These are phyloP conservation scores for Drosophila kikkawai DNA, from an alignment of 1,140 invertebrate genomes.

Conservation along the genomic window DNA sequence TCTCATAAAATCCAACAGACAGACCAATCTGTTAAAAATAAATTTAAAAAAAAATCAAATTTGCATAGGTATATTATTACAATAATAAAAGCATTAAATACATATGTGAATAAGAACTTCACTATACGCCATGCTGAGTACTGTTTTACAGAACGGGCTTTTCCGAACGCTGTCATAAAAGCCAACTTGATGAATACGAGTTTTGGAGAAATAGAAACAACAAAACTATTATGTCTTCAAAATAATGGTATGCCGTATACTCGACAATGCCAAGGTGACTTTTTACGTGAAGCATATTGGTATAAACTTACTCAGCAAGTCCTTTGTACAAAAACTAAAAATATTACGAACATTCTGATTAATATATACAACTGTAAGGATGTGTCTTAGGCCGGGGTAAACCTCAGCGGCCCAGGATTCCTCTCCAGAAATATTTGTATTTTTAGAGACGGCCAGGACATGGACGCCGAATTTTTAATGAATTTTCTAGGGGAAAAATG, in stretches of 20 bases:
- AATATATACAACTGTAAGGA: slow-evolving; percentile 39
- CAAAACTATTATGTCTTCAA: slow-evolving; percentile 67
- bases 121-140: slow-evolving; percentile 63
- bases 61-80: slow-evolving; percentile 4
- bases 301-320: slow-evolving; percentile 8
- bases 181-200: slow-evolving; percentile 62
- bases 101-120: background rate
- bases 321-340: slow-evolving; percentile 6
- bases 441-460: too few species aligned
- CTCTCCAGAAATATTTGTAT: too few species aligned
- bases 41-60: slow-evolving; percentile 25
- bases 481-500: too few species aligned
- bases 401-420: too few species aligned
- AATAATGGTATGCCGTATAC: slow-evolving; percentile 59
- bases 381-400: too few species aligned
- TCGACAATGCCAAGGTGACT: slow-evolving; percentile 64
- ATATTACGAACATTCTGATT: slow-evolving; percentile 53
- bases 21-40: background rate
- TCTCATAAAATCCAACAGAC: slow-evolving; percentile 48
- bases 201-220: slow-evolving; percentile 39
- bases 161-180: background rate
- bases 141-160: slow-evolving; percentile 65
- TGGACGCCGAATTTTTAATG: too few species aligned
- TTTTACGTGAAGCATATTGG: slow-evolving; percentile 74
- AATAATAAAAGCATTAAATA: slow-evolving; percentile 28